Evolutionary conservation across 2,888 invertebrate genomes (phyloP).

Genomic region (Lycocerus yunnanus): DNA sequence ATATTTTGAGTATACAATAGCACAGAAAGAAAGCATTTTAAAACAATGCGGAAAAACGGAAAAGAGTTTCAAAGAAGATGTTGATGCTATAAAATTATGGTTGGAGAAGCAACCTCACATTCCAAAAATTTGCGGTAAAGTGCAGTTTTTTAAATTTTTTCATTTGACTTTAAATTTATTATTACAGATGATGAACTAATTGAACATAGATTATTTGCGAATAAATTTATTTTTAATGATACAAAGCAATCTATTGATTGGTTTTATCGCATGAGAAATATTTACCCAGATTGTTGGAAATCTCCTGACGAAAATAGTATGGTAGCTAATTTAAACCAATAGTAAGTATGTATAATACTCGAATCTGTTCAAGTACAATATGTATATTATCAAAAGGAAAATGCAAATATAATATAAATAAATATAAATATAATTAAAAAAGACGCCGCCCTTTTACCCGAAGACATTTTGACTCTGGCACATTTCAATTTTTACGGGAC

Average conservation of each 20-base stretch:
- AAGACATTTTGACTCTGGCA: too few relatives aligned
- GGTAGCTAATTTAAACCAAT: background rate
- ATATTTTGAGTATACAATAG: too few relatives aligned
- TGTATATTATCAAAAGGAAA: too few relatives aligned
- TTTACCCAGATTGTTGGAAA: background rate
- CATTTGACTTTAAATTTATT: too few relatives aligned
- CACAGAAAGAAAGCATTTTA: background rate
- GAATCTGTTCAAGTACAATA: too few relatives aligned
- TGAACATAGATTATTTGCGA: background rate
- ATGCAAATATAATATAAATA: too few relatives aligned
- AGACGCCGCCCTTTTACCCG: too few relatives aligned
- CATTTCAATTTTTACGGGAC: too few relatives aligned
- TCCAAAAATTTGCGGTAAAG: background rate
- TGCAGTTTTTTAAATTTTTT: too few relatives aligned
- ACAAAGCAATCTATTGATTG: background rate
- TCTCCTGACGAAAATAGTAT: background rate
- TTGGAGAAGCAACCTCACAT: background rate
- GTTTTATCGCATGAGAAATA: background rate
- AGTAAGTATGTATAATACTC: too few relatives aligned
- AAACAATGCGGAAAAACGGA: background rate
- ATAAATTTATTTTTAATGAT: background rate
- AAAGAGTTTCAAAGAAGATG: background rate
- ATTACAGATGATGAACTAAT: background rate
- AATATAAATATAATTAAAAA: too few relatives aligned
- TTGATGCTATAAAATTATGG: background rate